Evolutionary conservation across 2,113 vertebrate species (phyloP), one percentile per base, ranked within the genome.

Genomic region (Mixornis gularis): DNA sequence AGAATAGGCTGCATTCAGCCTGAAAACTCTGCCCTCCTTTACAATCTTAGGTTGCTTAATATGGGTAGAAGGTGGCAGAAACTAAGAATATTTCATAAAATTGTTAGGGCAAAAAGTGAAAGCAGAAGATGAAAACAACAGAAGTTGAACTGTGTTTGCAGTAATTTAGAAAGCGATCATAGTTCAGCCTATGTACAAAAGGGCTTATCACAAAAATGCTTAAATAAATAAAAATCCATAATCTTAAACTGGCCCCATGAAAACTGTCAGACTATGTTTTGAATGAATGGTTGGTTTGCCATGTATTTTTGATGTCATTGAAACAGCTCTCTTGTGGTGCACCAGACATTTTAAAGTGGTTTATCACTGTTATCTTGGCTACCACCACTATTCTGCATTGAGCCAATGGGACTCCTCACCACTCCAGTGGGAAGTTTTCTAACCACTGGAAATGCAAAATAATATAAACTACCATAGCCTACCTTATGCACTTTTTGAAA

Each of bases 11-110:
- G 53, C 62, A 51, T 94, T 92, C 89, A 93, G 89, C 46, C 51
- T 81, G 70, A 58, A 95, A 96, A 89, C 91, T 94, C 83, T 76
- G 65, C 66, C 43, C 86, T 90, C 26, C 4, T 95, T 95, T 87
- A 92, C 63, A 79, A 1, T 79, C 51, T 21, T 51, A 21, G 29
- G 14, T 92, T 95, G 70, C 86, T 87, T 46, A 80, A 91, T 93
- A 15, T 65, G 80, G 73, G 65, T 94, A 76, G 92, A 90, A 94
- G 86, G 83, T 94, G 70, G 83, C 41, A 85, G 73, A 71, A 94
- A 60, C 34, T 43, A 62, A 44, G 38, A 66, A 46, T 58, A 30
- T 87, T 90, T 90, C 41, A 52, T 76, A 41, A 84, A 89, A 65
- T 34, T 65, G 20, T 81, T 84, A 27, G 72, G 58, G 62, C 29